phyloP scores from a whole-genome alignment of 1,140 invertebrate genomes.

The Agraylea sexmaculata region DNA sequence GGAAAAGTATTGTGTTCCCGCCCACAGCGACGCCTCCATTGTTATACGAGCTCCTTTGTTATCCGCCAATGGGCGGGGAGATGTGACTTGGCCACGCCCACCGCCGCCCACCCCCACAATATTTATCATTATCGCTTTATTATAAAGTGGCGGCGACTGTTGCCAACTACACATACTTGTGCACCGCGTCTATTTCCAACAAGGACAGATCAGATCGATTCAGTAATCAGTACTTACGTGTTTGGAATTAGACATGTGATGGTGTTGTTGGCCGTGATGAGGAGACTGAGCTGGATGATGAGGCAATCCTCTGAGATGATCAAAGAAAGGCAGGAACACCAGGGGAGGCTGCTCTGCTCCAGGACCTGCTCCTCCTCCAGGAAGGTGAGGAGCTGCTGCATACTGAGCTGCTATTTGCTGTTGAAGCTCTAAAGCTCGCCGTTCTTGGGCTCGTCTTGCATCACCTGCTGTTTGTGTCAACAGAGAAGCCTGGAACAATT shows the following conservation, averaged over 20 bases:
- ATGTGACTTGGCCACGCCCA: no score
- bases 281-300: conserved; percentile 12
- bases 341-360: conserved; percentile 7
- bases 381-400: conserved; percentile 7
- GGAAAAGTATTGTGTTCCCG: no score
- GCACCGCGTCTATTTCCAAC: no score
- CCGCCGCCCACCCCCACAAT: no score
- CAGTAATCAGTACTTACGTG: no score
- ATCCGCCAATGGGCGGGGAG: no score
- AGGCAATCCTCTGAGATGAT: conserved; percentile 16
- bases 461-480: conserved; percentile 4
- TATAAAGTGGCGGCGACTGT: no score
- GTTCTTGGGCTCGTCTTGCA: conserved; percentile 13
- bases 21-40: no score
- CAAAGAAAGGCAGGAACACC: conserved; percentile 20
- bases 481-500: conserved; percentile 13
- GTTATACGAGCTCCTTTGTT: no score
- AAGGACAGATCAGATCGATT: no score
- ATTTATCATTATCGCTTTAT: no score
- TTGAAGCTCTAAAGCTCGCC: conserved; percentile 17
- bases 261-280: conserved; percentile 8
- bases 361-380: conserved; percentile 1
- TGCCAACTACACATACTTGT: no score
- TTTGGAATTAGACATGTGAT: conserved; percentile 13
- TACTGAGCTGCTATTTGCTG: conserved; percentile 18